Evolutionary conservation across 2,113 vertebrate genomes (phyloP), one percentile per base, ranked within the genome.

Genomic region (Ceyx cyanopectus): DNA sequence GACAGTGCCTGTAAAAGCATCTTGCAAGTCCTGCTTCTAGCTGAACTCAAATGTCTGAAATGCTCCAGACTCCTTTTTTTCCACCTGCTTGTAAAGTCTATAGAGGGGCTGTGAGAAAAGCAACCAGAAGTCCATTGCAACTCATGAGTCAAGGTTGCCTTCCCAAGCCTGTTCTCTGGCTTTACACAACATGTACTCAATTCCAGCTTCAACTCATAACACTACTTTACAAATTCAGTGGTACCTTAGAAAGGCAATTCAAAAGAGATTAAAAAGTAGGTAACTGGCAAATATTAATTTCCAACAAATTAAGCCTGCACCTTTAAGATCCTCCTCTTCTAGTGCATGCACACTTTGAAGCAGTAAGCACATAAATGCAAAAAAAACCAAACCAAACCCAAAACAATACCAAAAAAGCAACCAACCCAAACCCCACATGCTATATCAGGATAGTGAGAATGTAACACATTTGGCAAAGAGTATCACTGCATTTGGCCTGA

Each of bases 121-220:
- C 13, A 78, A 60, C 2, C 0, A 0, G 67, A 60, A 3, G 14
- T 18, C 40, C n/a, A 29, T 10, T 17, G n/a, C 21, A 48, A 34
- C 23, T 40, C 10, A 8, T 26, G 37, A 62, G 0, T 0, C 27
- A 51, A 75, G 29, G 48, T 15, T 43, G 12, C 16, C 50, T 84
- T 66, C 46, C 51, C 57, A 61, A 6, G 27, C 41, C 30, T 37
- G 0, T 12, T 32, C 60, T 77, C 46, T 43, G 14, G 20, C 8
- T 22, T 45, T 29, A 61, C 7, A n/a, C 20, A 56, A 45, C 15
- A 16, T 2, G 0, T 6, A 10, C 10, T 40, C 11, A 73, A 37
- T 32, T 58, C 51, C 10, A 62, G 14, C 27, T 69, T 60, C n/a
- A 82, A 66, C 2, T 22, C 27, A 19, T 13, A 16, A 24, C 11